Percentiles rank a stretch among this genome's conserved stretches.
These are phyloP conservation scores for Ambastaia sidthimunki DNA, from an alignment of 2,797 vertebrate genomes.

Conservation along the genomic window DNA sequence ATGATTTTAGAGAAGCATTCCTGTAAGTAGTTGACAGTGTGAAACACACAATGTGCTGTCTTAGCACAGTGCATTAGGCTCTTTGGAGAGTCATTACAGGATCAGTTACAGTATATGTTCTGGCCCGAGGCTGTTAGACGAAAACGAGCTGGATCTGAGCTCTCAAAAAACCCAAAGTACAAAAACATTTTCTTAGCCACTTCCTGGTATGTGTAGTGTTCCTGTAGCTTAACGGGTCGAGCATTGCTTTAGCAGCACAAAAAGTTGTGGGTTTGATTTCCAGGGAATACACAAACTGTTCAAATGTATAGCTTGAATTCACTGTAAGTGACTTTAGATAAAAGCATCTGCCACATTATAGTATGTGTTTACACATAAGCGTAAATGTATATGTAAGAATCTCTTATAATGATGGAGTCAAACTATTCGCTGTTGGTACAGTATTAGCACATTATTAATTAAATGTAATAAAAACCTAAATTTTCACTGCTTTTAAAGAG, in stretches of 20 bases:
- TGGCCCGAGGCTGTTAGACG: slow-evolving; percentile 33
- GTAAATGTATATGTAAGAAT: neutral
- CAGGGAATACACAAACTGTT: too few relatives aligned
- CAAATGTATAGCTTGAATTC: too few relatives aligned
- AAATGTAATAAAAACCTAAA: slow-evolving; percentile 7
- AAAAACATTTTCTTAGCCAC: slow-evolving; percentile 31
- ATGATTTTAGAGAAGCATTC: slow-evolving; percentile 46
- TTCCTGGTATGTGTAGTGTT: neutral
- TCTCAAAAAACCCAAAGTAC: slow-evolving; percentile 2
- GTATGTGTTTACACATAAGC: too few relatives aligned
- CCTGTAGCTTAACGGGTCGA: too few relatives aligned
- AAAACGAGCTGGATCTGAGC: slow-evolving; percentile 26
- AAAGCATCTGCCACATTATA: too few relatives aligned
- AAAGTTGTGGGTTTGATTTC: too few relatives aligned
- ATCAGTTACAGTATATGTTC: slow-evolving; percentile 52
- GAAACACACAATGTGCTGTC: slow-evolving; percentile 54
- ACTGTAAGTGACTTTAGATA: too few relatives aligned
- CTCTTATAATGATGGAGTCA: slow-evolving; percentile 16
- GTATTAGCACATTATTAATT: slow-evolving; percentile 12
- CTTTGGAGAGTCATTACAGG: slow-evolving; percentile 52
- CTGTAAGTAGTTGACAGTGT: slow-evolving; percentile 37
- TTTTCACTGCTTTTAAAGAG: slow-evolving; percentile 2
- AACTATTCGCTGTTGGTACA: neutral
- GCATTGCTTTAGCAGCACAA: too few relatives aligned
- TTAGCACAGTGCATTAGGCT: slow-evolving; percentile 47